Base-by-base conservation (phyloP, 2,113 vertebrate species). In the Scopus umbretta region DNA sequence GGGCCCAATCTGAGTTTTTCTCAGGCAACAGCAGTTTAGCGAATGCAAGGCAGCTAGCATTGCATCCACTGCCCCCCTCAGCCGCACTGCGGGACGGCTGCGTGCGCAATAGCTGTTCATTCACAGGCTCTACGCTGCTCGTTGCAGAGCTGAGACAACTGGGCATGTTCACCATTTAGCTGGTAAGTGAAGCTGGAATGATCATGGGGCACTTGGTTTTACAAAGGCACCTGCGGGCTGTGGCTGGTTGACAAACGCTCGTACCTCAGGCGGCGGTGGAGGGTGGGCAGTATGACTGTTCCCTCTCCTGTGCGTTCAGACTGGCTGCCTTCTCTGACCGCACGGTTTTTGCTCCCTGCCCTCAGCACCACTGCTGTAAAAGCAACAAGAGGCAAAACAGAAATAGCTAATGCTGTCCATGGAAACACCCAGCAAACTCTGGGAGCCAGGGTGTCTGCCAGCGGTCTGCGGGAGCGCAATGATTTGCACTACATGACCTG, bases 201-300 rank as follows among this genome's bases (percentile, higher is more conserved):
- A 45, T 36, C 29, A 6, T 0, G 15, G 36, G 16, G 10, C 55
- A 4, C 15, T 79, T 18, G 19, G 26, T 3, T 4, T 43, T 58
- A 30, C 50, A 52, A 50, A 30, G 2, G 26, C 26, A 36, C 27
- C n/a, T 32, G 79, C 30, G 80, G 68, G 87, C 34, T 47, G 61
- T 3, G 16, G 59, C 18, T 59, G 59, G 21, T 5, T 55, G 80
- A 40, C 3, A 9, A 25, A 11, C 2, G 23, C 27, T 42, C 0
- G 0, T 16, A 25, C 30, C 1, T 63, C 62, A 58, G 50, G 2
- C 1, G 5, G 40, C 9, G 7, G 40, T 1, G 34, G 55, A 23
- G 70, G 50, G 32, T 20, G 16, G n/a, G 66, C 74, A 62, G 40
- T 13, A 53, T n/a, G 45, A 26, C 7, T 9, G 1, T n/a, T 43